Evolutionary conservation across 1,140 invertebrate genomes (phyloP).

Genomic region (Meloidogyne hapla): DNA sequence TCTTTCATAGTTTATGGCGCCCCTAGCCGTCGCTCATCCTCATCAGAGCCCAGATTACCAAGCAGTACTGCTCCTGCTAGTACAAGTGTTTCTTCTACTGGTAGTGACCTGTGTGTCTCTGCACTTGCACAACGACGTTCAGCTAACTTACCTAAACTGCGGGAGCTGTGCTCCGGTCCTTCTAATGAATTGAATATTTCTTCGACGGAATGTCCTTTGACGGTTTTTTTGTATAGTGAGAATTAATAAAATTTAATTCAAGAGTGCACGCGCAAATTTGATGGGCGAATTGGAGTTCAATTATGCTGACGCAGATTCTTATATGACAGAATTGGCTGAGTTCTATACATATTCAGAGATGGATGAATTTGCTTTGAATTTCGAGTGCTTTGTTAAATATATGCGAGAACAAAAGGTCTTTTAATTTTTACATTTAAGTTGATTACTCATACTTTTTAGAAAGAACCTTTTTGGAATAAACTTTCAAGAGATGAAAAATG

Average conservation of each 20-base stretch:
- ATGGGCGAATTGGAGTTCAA: slow-evolving; percentile 57
- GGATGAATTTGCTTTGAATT: slow-evolving; percentile 55
- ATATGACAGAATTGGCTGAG: slow-evolving; percentile 55
- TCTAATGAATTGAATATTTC: slow-evolving; percentile 28
- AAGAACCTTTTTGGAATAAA: slow-evolving; percentile 30
- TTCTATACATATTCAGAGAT: slow-evolving; percentile 62
- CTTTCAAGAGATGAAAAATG: slow-evolving; percentile 29
- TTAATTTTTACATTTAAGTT: not conserved
- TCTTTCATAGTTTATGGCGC: not conserved
- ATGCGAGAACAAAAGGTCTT: slow-evolving; percentile 44
- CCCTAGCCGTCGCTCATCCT: not conserved
- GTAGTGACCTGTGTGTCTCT: slow-evolving; percentile 46
- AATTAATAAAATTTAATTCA: slow-evolving; percentile 12
- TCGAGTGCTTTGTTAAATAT: slow-evolving; percentile 48
- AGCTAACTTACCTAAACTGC: slow-evolving; percentile 55
- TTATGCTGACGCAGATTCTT: slow-evolving; percentile 54
- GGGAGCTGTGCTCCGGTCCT: slow-evolving; percentile 38
- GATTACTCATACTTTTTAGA: not conserved
- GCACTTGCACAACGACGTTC: slow-evolving; percentile 59
- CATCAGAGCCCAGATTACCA: not conserved
- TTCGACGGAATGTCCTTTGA: not conserved
- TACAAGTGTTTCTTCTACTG: not conserved
- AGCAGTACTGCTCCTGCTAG: not conserved
- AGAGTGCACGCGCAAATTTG: slow-evolving; percentile 33
- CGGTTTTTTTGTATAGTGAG: slow-evolving; percentile 8